Percentiles rank a stretch among this genome's conserved stretches.
These are phyloP conservation scores for Elaphurus davidianus DNA, from an alignment of 2,113 vertebrate species.

Conservation along the genomic window DNA sequence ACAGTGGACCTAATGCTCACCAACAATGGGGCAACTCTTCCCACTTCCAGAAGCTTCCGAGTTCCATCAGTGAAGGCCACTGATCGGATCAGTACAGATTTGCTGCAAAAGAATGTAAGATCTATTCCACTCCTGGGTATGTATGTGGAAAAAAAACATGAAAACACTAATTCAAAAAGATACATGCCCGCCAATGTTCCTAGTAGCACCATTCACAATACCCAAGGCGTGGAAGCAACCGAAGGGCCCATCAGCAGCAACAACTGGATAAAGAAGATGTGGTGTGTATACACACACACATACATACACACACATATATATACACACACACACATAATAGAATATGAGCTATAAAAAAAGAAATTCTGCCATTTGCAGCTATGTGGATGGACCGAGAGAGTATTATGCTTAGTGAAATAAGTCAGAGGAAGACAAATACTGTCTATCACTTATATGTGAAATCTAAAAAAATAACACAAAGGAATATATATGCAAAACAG, in stretches of 20 bases:
- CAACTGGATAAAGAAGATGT: not conserved
- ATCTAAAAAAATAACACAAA: not conserved
- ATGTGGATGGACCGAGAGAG: not conserved
- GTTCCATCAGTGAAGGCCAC: not conserved
- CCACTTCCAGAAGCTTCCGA: not conserved
- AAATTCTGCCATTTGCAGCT: not conserved
- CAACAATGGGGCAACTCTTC: not conserved
- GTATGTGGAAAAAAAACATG: not conserved
- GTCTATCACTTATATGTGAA: not conserved
- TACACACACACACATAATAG: rapidly evolving
- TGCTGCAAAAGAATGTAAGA: rapidly evolving
- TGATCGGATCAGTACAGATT: not conserved
- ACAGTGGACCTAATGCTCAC: not conserved
- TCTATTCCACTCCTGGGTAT: not conserved
- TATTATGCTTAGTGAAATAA: not conserved
- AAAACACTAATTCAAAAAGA: not conserved
- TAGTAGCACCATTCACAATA: not conserved
- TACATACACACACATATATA: rapidly evolving
- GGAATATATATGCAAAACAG: not conserved
- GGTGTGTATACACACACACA: no score
- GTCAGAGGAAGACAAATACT: not conserved
- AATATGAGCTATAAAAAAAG: not conserved
- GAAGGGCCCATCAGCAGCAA: not conserved
- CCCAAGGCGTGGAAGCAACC: not conserved
- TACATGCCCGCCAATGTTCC: not conserved